Conservation (phyloP, 2,113 vertebrate genomes). For the Mugil cephalus region DNA sequence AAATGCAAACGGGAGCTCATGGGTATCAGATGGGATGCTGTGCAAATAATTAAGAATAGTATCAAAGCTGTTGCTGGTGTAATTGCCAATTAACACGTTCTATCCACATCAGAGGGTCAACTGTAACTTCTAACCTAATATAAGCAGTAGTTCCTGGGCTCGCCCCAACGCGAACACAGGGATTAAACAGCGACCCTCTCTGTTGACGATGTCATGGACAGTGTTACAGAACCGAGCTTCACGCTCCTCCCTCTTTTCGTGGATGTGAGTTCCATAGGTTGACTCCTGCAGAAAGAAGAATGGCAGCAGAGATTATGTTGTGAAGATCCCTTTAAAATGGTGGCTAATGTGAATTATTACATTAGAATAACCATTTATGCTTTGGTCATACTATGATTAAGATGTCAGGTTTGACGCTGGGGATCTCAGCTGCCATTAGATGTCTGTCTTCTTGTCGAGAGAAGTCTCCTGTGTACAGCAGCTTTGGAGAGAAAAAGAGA, state of each 20-base stretch:
- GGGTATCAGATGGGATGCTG: neutral
- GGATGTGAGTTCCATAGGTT: slow-evolving; percentile 96
- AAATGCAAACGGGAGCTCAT: neutral
- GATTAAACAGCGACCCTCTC: slow-evolving; percentile 95
- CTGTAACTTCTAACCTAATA: slow-evolving; percentile 86
- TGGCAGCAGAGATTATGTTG: neutral
- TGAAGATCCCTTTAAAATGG: neutral
- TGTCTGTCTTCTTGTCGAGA: slow-evolving; percentile 98
- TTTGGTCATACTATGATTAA: slow-evolving; percentile 90
- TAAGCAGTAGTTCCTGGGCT: slow-evolving; percentile 96
- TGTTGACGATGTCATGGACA: slow-evolving; percentile 96
- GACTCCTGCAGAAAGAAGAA: slow-evolving; percentile 87
- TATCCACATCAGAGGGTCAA: neutral
- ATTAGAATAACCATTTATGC: neutral
- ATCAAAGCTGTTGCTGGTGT: no score
- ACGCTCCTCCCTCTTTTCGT: slow-evolving; percentile 96
- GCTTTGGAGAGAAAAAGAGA: slow-evolving; percentile 64
- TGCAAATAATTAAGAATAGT: neutral
- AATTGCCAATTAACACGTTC: neutral
- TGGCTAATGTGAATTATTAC: neutral
- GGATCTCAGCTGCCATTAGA: slow-evolving; percentile 98
- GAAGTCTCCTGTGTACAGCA: slow-evolving; percentile 98
- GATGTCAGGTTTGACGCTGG: slow-evolving; percentile 97
- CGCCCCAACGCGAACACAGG: slow-evolving; percentile 96
- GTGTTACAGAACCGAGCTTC: slow-evolving; percentile 98